These are phyloP conservation scores for Jacana jacana DNA, from an alignment of 2,113 vertebrate species.

Conservation along the genomic window DNA sequence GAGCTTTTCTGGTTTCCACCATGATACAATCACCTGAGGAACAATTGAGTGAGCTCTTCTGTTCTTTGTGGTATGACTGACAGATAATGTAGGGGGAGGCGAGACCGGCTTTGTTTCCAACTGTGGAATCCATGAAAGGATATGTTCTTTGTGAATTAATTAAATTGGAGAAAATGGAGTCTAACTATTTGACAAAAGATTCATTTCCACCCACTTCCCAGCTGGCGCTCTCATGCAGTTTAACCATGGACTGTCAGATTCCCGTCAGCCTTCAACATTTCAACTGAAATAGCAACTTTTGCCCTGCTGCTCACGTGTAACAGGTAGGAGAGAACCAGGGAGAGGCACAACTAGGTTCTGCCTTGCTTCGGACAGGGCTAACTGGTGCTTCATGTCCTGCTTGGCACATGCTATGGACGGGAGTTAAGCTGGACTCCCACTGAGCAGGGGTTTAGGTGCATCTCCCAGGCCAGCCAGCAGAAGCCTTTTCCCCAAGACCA, in stretches of 20 bases:
- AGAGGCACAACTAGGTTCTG: not conserved
- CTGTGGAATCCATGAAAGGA: not conserved
- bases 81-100: not conserved
- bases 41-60: not conserved
- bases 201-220: slow-evolving; percentile 51
- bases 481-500: not conserved
- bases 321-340: not conserved
- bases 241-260: slow-evolving; percentile 15
- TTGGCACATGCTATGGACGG: accelerated
- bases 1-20: not conserved
- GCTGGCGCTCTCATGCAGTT: not conserved
- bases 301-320: not conserved
- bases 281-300: not conserved
- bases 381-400: accelerated
- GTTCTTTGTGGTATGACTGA: not conserved
- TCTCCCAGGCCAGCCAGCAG: not conserved
- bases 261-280: not conserved
- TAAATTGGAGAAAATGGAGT: slow-evolving; percentile 11
- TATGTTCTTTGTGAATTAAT: slow-evolving; percentile 40
- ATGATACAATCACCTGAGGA: not conserved
- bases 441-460: not conserved
- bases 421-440: not conserved
- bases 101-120: slow-evolving; percentile 23
- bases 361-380: not conserved
- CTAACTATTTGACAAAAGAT: slow-evolving; percentile 26